phyloP scores from a whole-genome alignment of 2,797 vertebrate genomes.

The Myripristis murdjan region DNA sequence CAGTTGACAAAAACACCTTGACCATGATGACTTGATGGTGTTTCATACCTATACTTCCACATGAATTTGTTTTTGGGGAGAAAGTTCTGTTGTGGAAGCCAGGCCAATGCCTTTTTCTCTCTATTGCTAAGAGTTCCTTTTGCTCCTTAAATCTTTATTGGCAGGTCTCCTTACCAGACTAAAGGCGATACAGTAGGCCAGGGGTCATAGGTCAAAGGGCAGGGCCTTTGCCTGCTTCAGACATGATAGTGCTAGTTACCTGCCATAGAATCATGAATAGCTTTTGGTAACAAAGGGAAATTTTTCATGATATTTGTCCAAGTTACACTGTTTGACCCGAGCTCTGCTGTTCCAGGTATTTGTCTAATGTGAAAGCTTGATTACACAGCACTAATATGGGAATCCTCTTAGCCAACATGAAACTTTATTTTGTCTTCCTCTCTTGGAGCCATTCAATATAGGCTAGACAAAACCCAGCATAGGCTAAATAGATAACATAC shows the following conservation, averaged over 20 bases:
- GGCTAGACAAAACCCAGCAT: conserved; percentile 7
- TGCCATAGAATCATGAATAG: conserved; percentile 2
- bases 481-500: conserved; percentile 22
- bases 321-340: not conserved
- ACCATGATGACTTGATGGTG: not conserved
- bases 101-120: not conserved
- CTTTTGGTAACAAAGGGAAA: conserved; percentile 1
- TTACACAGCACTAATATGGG: not conserved
- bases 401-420: conserved; percentile 10
- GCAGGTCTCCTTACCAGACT: conserved; percentile 11
- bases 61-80: not conserved
- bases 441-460: conserved; percentile 41
- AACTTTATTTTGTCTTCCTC: conserved; percentile 58
- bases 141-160: conserved; percentile 23
- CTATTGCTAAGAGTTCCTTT: not conserved
- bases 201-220: conserved; percentile 36
- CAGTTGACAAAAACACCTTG: conserved; percentile 16
- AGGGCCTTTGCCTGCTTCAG: conserved; percentile 16
- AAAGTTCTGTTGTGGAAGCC: conserved; percentile 9
- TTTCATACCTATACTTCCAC: not conserved
- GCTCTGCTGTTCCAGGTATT: conserved; percentile 3
- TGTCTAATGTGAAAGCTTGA: conserved; percentile 11
- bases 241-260: conserved; percentile 33
- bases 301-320: not conserved
- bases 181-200: conserved; percentile 22